Base-by-base conservation (phyloP, 92 coral and sea anemone species). In the Muricea muricata region DNA sequence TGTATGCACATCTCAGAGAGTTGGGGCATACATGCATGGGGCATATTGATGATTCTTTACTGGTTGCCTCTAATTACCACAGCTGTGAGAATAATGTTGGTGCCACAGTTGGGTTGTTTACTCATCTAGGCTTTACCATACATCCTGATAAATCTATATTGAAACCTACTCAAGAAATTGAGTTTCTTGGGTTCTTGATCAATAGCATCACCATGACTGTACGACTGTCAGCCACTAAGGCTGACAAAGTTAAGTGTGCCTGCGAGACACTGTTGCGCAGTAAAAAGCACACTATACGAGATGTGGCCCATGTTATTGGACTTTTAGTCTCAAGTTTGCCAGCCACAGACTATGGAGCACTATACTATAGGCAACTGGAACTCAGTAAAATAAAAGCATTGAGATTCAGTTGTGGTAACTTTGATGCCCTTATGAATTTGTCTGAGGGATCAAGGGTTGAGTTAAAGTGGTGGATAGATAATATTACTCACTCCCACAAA, bases 11-110 rank as follows among this genome's bases (percentile, higher is more conserved):
- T 41, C 67, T 77, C 1, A 32, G 79, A 31, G 34, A 25, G 39
- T 45, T 46, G 18, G 84, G 89, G 14, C 72, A 77, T 46, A 52
- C 31, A 32, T 65, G 71, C 50, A 75, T 78, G 24, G 89, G 89
- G 32, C 54, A 85, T 67, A 85, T 85, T 85, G 78, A 78, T 65
- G 85, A 78, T 39, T 57, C 46, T 6, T 48, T 47, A 39, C 23
- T 18, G 18, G 79, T 21, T 34, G 40, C 42, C 20, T 70, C 46
- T 37, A 45, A 75, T 35, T 69, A 7, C 34, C 5, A 69, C 6
- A n/a, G 12, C 1, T 69, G 75, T 37, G 40, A 1, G 11, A 37
- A 6, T 6, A 69, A 69, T 69, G 34, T 69, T 12, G 34, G 2
- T 34, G 48, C 4, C 20, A 69, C 75, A 26, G 18, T 35, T 5